Conservation (phyloP, 2,113 vertebrate genomes). For the Pollimyrus isidori region DNA sequence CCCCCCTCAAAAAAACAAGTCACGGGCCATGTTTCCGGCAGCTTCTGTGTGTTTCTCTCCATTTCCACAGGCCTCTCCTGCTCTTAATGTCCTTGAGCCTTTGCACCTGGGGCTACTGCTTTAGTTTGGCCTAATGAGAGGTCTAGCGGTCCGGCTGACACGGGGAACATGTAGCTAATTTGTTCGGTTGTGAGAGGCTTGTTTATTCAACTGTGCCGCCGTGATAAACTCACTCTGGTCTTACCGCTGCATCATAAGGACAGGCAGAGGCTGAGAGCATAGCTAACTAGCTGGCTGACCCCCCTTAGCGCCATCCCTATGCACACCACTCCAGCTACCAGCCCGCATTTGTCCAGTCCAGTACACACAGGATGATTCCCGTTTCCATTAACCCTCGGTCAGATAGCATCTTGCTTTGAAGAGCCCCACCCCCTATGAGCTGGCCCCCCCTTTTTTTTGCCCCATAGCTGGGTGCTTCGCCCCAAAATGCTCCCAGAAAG, state of each 20-base stretch:
- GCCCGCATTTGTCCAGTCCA: background rate
- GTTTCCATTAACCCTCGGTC: background rate
- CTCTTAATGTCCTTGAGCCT: background rate
- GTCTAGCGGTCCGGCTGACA: background rate
- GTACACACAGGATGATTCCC: background rate
- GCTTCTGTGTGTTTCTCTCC: background rate
- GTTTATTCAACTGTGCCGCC: background rate
- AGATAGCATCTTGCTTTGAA: background rate
- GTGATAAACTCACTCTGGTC: background rate
- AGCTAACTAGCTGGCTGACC: background rate
- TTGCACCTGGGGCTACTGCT: background rate
- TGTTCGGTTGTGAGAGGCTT: background rate
- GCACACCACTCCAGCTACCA: background rate
- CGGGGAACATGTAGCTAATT: background rate
- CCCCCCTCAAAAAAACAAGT: background rate
- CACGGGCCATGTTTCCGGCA: slow-evolving; percentile 12
- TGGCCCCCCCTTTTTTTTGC: background rate
- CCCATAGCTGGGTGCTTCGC: background rate
- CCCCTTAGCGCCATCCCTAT: background rate
- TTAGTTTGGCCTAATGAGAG: background rate
- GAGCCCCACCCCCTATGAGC: background rate
- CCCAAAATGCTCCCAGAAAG: background rate
- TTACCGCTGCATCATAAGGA: background rate
- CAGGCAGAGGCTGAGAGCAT: background rate
- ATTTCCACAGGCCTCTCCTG: background rate